Conservation (phyloP, 2,797 vertebrate genomes). For the Presbytis comata region DNA sequence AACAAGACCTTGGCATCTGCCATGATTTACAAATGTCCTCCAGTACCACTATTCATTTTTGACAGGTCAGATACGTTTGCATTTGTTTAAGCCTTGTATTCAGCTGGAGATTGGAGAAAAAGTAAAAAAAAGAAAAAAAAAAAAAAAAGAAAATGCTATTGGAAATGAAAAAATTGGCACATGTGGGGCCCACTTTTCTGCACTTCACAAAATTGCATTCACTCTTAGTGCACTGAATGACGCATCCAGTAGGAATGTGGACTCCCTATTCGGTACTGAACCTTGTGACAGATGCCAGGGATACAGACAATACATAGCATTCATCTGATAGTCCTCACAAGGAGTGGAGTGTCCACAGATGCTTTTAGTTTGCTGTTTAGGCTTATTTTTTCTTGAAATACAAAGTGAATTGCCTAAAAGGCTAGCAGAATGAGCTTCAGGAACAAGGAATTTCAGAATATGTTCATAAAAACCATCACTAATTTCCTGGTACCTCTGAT, state of each 20-base stretch:
- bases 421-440: background rate
- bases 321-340: background rate
- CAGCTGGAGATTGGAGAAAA: background rate
- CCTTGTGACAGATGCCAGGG: background rate
- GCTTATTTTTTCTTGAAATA: slow-evolving; percentile 37
- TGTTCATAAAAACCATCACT: background rate
- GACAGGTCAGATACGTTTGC: slow-evolving; percentile 39
- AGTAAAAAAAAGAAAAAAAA: background rate
- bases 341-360: background rate
- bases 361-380: slow-evolving; percentile 65
- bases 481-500: background rate
- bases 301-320: background rate
- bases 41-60: slow-evolving; percentile 28
- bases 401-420: slow-evolving; percentile 8
- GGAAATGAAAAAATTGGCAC: background rate
- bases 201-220: background rate
- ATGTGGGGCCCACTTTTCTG: background rate
- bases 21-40: slow-evolving; percentile 49
- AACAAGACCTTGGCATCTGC: slow-evolving; percentile 51
- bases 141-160: background rate
- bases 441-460: slow-evolving; percentile 19
- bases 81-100: background rate
- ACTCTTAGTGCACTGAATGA: background rate
- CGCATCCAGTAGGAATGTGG: background rate
- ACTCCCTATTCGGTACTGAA: background rate